Conservation (phyloP, 2,113 vertebrate genomes). For the Cryptotis parvus region DNA sequence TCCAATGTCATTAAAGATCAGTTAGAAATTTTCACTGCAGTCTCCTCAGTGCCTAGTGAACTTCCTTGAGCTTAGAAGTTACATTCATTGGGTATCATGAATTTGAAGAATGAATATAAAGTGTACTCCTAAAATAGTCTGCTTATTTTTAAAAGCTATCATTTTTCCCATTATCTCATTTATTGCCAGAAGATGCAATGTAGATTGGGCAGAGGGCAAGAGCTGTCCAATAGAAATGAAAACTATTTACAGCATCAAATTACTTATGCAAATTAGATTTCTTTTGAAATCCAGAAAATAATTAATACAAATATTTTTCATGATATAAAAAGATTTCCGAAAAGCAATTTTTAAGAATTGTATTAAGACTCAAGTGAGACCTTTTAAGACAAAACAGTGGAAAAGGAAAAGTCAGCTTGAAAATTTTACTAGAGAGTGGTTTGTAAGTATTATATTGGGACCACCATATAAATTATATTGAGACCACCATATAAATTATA, state of each 20-base stretch:
- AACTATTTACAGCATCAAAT: not conserved
- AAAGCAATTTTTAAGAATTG: not conserved
- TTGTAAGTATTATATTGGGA: no score
- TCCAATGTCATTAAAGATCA: not conserved
- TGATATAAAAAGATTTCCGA: not conserved
- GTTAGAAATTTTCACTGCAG: not conserved
- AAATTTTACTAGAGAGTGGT: not conserved
- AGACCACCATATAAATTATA: no score
- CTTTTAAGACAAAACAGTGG: not conserved
- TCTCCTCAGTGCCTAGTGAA: not conserved
- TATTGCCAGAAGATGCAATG: not conserved
- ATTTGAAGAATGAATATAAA: not conserved
- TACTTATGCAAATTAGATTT: conserved; percentile 3
- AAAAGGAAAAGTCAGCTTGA: not conserved
- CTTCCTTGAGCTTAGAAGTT: not conserved
- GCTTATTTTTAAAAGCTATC: conserved; percentile 39
- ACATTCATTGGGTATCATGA: not conserved
- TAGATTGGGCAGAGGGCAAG: not conserved
- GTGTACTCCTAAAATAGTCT: not conserved
- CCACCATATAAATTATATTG: no score
- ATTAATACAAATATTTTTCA: not conserved
- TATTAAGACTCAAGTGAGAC: not conserved
- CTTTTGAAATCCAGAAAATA: not conserved
- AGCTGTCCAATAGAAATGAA: not conserved
- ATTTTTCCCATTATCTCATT: conserved; percentile 14